phyloP scores from a whole-genome alignment of 2,797 vertebrate genomes.

The Rhincodon typus region DNA sequence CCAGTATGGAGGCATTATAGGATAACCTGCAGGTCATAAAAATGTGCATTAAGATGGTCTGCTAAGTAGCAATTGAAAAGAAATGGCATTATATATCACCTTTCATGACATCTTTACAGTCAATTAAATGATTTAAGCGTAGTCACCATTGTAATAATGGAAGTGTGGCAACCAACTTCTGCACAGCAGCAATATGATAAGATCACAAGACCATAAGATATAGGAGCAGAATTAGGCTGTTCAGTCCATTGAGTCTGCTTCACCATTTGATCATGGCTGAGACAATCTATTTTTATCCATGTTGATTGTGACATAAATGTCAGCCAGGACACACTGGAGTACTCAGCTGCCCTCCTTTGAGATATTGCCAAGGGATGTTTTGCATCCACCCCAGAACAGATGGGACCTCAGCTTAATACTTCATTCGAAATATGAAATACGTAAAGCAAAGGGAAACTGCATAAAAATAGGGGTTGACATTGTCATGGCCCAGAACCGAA shows the following conservation, averaged over 20 bases:
- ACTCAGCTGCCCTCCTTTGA: not conserved
- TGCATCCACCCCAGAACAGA: not conserved
- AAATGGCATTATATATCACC: not conserved
- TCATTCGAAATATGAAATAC: not conserved
- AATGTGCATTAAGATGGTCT: not conserved
- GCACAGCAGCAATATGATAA: not conserved
- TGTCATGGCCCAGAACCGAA: too few species aligned
- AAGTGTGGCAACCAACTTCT: not conserved
- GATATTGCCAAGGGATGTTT: not conserved
- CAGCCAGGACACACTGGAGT: not conserved
- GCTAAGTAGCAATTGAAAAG: not conserved
- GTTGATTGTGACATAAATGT: not conserved
- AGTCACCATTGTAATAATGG: not conserved
- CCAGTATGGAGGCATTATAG: slow-evolving; percentile 93
- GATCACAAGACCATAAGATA: too few species aligned
- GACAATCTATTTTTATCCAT: not conserved
- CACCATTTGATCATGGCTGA: too few species aligned
- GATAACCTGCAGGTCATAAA: slow-evolving; percentile 62
- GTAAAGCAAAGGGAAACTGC: not conserved
- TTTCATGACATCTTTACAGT: not conserved
- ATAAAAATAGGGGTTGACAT: not conserved
- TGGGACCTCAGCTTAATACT: not conserved
- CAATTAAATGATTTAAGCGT: not conserved
- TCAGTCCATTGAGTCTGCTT: too few species aligned
- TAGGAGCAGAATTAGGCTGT: too few species aligned